phyloP scores from a whole-genome alignment of 2,113 vertebrate species.

The Nyctibius bracteatus region DNA sequence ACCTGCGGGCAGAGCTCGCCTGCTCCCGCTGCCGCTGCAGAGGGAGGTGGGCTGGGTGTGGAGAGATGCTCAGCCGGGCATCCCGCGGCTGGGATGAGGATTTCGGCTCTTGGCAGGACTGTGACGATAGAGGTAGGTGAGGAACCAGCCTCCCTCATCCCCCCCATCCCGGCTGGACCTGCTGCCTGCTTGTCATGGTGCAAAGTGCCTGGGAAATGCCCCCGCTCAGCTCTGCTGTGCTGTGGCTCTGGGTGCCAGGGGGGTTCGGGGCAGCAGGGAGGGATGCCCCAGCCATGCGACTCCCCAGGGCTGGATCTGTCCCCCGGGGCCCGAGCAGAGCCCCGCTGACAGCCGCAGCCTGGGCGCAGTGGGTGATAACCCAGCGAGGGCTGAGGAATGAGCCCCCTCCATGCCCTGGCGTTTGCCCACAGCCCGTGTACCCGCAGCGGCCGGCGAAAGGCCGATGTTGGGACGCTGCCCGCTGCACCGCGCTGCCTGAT shows the following conservation, averaged over 20 bases:
- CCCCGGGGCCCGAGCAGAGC: accelerated
- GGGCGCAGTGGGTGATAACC: accelerated
- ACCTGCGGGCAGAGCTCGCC: background rate
- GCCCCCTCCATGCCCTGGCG: background rate
- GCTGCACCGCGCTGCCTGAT: background rate
- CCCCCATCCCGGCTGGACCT: background rate
- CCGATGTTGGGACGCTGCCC: background rate
- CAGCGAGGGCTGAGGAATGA: background rate
- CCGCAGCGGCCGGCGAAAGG: background rate
- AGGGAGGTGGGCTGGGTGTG: background rate
- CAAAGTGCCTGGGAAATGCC: background rate
- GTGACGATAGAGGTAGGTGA: accelerated
- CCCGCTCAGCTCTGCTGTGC: accelerated
- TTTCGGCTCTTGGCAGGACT: background rate
- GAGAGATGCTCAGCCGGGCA: accelerated
- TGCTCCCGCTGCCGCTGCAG: background rate
- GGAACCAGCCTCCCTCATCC: accelerated
- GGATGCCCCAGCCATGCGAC: background rate
- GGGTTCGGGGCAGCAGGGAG: background rate
- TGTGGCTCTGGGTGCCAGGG: background rate
- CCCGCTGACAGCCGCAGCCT: background rate
- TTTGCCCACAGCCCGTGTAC: background rate
- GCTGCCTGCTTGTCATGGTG: too few relatives aligned
- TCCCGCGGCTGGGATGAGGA: background rate
- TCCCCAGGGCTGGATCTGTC: background rate